These are phyloP conservation scores for Sparus aurata DNA, from an alignment of 2,797 vertebrate species.

Conservation along the genomic window DNA sequence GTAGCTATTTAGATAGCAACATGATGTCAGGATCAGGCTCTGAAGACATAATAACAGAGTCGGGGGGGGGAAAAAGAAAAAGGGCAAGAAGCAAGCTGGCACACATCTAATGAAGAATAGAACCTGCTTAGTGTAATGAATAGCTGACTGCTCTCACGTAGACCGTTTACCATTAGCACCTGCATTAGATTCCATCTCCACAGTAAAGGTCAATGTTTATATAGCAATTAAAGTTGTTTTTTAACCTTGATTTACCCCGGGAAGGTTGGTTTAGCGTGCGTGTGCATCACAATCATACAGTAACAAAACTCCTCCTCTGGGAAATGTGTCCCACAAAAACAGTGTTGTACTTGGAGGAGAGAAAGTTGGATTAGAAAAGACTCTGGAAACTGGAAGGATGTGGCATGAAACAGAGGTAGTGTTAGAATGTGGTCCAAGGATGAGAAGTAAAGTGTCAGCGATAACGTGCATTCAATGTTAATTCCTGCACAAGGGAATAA, in stretches of 20 bases:
- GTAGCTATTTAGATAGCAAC: slow-evolving; percentile 70
- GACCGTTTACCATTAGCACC: slow-evolving; percentile 45
- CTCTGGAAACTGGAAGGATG: slow-evolving; percentile 21
- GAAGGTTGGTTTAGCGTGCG: slow-evolving; percentile 49
- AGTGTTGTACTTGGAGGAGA: slow-evolving; percentile 20
- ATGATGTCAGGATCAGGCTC: slow-evolving; percentile 49
- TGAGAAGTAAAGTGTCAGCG: slow-evolving; percentile 10
- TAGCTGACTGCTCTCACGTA: slow-evolving; percentile 30
- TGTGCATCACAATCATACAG: slow-evolving; percentile 30
- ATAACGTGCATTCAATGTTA: not conserved
- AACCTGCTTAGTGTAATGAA: slow-evolving; percentile 31
- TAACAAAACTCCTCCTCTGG: slow-evolving; percentile 43
- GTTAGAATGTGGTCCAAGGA: not conserved
- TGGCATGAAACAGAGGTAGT: slow-evolving; percentile 29
- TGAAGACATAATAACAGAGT: slow-evolving; percentile 56
- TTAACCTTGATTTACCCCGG: slow-evolving; percentile 61
- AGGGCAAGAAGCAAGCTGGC: slow-evolving; percentile 30
- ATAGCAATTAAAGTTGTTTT: slow-evolving; percentile 71
- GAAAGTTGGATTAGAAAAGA: slow-evolving; percentile 20
- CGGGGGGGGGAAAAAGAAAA: slow-evolving; percentile 9
- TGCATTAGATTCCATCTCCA: slow-evolving; percentile 43
- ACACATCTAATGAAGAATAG: slow-evolving; percentile 29
- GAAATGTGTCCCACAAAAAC: slow-evolving; percentile 33
- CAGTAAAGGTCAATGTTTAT: slow-evolving; percentile 69
- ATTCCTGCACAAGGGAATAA: not conserved